phyloP scores from a whole-genome alignment of 2,113 vertebrate species.

The Gobio gobio region DNA sequence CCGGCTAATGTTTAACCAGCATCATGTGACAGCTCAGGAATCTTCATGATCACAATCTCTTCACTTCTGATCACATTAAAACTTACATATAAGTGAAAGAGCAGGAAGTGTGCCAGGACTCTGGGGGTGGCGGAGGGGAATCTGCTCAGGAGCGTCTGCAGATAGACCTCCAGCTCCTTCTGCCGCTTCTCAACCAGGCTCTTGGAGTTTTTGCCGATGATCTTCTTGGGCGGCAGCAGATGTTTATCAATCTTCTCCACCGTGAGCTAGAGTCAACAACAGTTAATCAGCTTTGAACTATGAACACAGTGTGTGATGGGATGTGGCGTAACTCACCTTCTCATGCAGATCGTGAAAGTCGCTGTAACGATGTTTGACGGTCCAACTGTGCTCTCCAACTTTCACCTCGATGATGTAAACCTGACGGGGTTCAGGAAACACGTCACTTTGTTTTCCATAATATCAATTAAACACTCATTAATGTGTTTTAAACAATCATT shows the following conservation, averaged over 20 bases:
- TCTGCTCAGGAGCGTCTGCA: conserved; percentile 86
- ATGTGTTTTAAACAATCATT: not conserved
- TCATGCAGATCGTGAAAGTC: conserved; percentile 97
- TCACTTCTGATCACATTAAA: not conserved
- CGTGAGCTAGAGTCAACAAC: conserved; percentile 77
- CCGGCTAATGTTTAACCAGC: not conserved
- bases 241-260: conserved; percentile 89
- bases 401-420: conserved; percentile 94
- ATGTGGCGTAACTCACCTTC: conserved; percentile 78
- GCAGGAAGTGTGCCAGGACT: conserved; percentile 85
- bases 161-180: conserved; percentile 92
- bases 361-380: conserved; percentile 94
- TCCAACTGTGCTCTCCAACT: conserved; percentile 89
- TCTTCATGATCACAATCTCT: not conserved
- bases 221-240: conserved; percentile 95
- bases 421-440: conserved; percentile 64
- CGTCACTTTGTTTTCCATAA: not conserved
- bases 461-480: not conserved
- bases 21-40: not conserved
- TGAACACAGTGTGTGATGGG: not conserved
- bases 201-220: conserved; percentile 96
- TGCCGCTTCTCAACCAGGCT: conserved; percentile 93
- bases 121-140: conserved; percentile 86
- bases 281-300: not conserved
- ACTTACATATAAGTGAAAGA: conserved; percentile 96